Conservation (phyloP, 2,797 vertebrate species). For the Enteromius radiatus region DNA sequence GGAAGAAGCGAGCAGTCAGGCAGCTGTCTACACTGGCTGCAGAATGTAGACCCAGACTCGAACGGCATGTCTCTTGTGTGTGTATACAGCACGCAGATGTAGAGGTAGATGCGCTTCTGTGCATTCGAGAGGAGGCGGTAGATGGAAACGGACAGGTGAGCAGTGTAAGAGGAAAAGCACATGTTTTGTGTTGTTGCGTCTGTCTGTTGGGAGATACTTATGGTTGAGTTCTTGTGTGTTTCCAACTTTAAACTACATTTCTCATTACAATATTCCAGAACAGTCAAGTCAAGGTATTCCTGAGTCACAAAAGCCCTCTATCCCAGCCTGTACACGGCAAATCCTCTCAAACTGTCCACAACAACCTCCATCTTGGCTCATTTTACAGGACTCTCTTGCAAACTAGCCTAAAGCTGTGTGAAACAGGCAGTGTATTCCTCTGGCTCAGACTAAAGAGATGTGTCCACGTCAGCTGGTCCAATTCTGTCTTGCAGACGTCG, state of each 20-base stretch:
- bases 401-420: conserved; percentile 32
- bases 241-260: conserved; percentile 27
- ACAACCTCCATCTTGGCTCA: conserved; percentile 58
- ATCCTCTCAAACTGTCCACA: conserved; percentile 44
- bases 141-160: conserved; percentile 43
- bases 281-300: neutral
- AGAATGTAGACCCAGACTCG: conserved; percentile 54
- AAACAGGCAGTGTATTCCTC: conserved; percentile 59
- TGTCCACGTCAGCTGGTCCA: conserved; percentile 60
- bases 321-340: neutral
- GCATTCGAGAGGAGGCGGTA: conserved; percentile 51
- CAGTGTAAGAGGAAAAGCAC: conserved; percentile 4
- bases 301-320: conserved; percentile 17
- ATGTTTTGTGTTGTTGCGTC: conserved; percentile 28
- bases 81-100: conserved; percentile 37
- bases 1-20: conserved; percentile 61
- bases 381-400: conserved; percentile 54
- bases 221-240: neutral
- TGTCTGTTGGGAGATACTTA: conserved; percentile 27
- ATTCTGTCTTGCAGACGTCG: conserved; percentile 58
- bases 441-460: conserved; percentile 62
- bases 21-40: conserved; percentile 62
- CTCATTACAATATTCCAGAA: conserved; percentile 29
- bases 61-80: conserved; percentile 49
- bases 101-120: neutral